Base-by-base conservation (phyloP, 2,888 invertebrate species). In the Lasioglossum pauxillum region DNA sequence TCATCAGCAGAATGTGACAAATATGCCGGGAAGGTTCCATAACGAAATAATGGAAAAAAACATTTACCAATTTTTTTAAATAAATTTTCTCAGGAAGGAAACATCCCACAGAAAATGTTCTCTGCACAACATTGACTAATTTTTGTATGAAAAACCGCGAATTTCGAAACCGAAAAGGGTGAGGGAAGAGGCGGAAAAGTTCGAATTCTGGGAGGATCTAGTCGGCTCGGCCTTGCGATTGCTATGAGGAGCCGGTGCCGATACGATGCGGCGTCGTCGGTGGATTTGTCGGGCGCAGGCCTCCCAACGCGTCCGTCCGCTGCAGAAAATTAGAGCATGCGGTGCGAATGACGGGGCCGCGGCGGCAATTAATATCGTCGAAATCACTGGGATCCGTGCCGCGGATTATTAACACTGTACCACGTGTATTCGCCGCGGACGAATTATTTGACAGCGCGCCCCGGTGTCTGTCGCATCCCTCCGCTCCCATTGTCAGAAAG, bases 361-460 rank as follows among this genome's bases (percentile, higher is more conserved):
- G 49, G 41, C 53, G 49, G 31, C 27, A 78, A 78, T 78, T 78
- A 78, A 72, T 78, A 78, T 57, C 71, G 27, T 72, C 1, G 78
- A 78, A 72, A 78, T 78, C 41, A 27, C 53, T 41, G 78, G 53
- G 41, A 78, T 57, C 27, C 41, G 53, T 14, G 71, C 31, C 49
- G 27, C 41, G 19, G 41, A 72, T 72, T 78, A 78, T 72, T 78
- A 72, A 72, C 72, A 49, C 69, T 49, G 49, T 78, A 53, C 71
- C 57, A 71, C 71, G 71, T 27, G 14, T 38, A 78, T 31, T 27
- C 38, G 69, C 23, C 27, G 53, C 41, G 69, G 27, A 41, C 78
- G 71, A 67, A 78, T 78, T 78, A 78, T 71, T 77, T 71, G 38
- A 64, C 64, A 31, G 19, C 31, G 64, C n/a, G 57, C 4, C 57